Base-by-base conservation (phyloP, 2,888 invertebrate genomes). In the Margaritifera margaritifera region DNA sequence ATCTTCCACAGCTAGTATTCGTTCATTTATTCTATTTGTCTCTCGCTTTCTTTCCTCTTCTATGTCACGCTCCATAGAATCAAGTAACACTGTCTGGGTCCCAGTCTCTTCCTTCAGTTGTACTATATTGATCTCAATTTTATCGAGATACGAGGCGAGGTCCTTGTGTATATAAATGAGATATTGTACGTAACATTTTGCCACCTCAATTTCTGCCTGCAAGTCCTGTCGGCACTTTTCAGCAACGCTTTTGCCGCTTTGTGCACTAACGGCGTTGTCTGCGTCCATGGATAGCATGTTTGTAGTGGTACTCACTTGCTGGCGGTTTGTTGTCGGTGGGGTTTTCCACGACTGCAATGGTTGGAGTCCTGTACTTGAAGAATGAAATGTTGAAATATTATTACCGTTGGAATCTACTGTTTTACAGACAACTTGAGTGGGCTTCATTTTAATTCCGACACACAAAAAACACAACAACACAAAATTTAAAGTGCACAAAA, bases 1-100 rank as follows among this genome's bases (percentile, higher is more conserved):
- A 20, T 69, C 25, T 20, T 77, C 74, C 31, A 77, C 74, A 50
- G 74, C 74, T 27, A 57, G 57, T 8, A 77, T 69, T 57, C 74
- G 74, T 27, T 67, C 61, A 52, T 50, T 65, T 22, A 77, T 62
- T 60, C 74, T 50, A 22, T 70, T 70, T 6, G 63, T 56, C 61
- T 77, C 74, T 4, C 62, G 24, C 52, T 70, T 68, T 51, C 74
- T 72, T 42, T 72, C 77, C 22, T 22, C 65, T 20, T 72, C 66
- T 27, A 74, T 69, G 25, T 72, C 77, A 54, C 67, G 60, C 18
- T 72, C 58, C 42, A 70, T 50, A 20, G 70, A 59, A 20, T 68
- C 70, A 6, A 59, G 56, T 1, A 72, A 25, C 15, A 72, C 42
- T 15, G 15, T 18, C 70, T 68, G 2, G 59, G 50, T 15, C 66